Evolutionary conservation across 2,113 vertebrate genomes (phyloP), one percentile per base, ranked within the genome.

Genomic region (Rousettus leschenaultii): DNA sequence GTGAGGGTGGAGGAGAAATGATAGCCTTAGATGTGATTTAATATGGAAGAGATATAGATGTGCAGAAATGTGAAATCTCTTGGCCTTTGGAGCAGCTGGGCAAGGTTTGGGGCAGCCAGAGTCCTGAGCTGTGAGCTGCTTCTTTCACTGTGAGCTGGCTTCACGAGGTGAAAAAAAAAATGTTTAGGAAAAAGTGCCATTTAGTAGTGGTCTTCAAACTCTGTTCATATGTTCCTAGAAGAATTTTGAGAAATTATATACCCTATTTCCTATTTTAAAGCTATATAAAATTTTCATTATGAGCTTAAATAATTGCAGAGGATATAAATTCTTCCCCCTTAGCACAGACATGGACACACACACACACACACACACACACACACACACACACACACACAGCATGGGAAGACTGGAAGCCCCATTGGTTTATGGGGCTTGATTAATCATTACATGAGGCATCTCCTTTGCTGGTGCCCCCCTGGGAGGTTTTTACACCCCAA

Each of bases 381-480:
- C 51, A 51, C 51, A 16, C 5, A 75, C 18, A 73, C 11, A 18
- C 1, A 40, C 2, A 78, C 2, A 51, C 12, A 73, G 33, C 65
- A 90, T 18, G 45, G 53, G 66, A 75, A 93, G 66, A 78, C 55
- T 5, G 26, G 78, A 84, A 93, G 35, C 30, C 74, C 61, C 55
- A n/a, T 22, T 84, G 75, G 51, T 48, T 96, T 89, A 68, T 40
- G 77, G 66, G 45, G 15, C 45, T 26, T 77, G 66, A 88, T 95
- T 89, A 96, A 89, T 86, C 92, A 87, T 86, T 79, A 55, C 33
- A 88, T 55, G 85, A 75, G 53, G 53, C 33, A 1, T 74, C 87
- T 57, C 43, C 26, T 88, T 95, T 65, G 1, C 38, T 77, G 73
- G 40, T 33, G 4, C 26, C 43, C 30, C 77, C 35, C 59, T 55